These are phyloP conservation scores for Ophraella communa DNA, from an alignment of 2,888 invertebrate genomes.

Conservation along the genomic window DNA sequence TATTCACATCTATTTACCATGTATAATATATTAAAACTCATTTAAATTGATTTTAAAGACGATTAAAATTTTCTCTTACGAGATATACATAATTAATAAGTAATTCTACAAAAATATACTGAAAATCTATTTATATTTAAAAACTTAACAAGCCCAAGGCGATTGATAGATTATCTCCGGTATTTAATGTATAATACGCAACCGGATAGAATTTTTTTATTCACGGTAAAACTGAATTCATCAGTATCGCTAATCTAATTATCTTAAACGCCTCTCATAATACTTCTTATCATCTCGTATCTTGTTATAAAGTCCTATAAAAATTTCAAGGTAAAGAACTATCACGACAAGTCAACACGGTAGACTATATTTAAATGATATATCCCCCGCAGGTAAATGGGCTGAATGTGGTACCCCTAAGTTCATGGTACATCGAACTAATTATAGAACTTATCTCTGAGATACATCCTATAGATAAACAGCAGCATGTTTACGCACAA, in stretches of 20 bases:
- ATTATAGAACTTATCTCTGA: slow-evolving; percentile 34
- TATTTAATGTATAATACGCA: neutral
- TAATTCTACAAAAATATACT: too few relatives aligned
- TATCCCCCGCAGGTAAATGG: slow-evolving; percentile 13
- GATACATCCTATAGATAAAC: slow-evolving; percentile 33
- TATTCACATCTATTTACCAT: too few relatives aligned
- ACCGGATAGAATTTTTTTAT: neutral
- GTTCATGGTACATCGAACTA: slow-evolving; percentile 32
- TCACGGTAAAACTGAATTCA: neutral
- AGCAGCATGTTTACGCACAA: slow-evolving; percentile 34
- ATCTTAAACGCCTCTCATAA: neutral
- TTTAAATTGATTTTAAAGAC: too few relatives aligned
- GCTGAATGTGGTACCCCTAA: slow-evolving; percentile 8
- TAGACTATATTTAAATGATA: slow-evolving; percentile 5
- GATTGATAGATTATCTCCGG: too few relatives aligned
- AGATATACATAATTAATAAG: too few relatives aligned
- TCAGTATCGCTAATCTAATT: neutral
- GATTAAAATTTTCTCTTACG: too few relatives aligned
- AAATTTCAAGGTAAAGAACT: neutral
- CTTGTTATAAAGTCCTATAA: neutral
- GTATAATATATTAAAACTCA: too few relatives aligned
- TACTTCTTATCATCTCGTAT: neutral
- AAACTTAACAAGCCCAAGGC: neutral
- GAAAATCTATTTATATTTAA: neutral
- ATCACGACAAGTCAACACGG: neutral